phyloP scores from a whole-genome alignment of 1,140 invertebrate species.

The Cotesia glomerata region DNA sequence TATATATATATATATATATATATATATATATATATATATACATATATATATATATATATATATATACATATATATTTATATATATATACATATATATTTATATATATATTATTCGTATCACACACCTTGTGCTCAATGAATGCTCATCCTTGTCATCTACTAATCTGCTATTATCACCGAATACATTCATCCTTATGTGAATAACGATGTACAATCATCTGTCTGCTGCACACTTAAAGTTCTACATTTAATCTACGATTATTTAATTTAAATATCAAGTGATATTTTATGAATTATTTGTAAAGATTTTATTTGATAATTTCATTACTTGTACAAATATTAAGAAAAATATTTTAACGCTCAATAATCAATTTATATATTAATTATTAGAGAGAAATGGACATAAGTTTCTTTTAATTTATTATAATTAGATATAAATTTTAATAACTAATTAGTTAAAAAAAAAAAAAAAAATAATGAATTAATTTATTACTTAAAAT shows the following conservation, averaged over 20 bases:
- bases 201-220: slow-evolving; percentile 28
- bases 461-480: background rate
- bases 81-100: background rate
- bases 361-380: background rate
- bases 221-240: slow-evolving; percentile 18
- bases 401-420: background rate
- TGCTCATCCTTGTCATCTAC: slow-evolving; percentile 22
- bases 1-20: background rate
- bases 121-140: slow-evolving; percentile 11
- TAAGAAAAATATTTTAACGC: no score
- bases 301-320: no score
- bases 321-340: no score
- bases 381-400: background rate
- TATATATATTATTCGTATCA: background rate
- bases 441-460: background rate
- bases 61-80: background rate
- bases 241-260: background rate
- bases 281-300: no score
- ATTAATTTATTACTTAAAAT: background rate
- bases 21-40: background rate
- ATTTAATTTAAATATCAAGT: background rate
- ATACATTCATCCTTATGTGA: slow-evolving; percentile 26
- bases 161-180: slow-evolving; percentile 22
- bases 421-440: no score
- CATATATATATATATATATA: background rate